Conservation (phyloP, 1,140 invertebrate genomes). For the Tetranychus urticae region DNA sequence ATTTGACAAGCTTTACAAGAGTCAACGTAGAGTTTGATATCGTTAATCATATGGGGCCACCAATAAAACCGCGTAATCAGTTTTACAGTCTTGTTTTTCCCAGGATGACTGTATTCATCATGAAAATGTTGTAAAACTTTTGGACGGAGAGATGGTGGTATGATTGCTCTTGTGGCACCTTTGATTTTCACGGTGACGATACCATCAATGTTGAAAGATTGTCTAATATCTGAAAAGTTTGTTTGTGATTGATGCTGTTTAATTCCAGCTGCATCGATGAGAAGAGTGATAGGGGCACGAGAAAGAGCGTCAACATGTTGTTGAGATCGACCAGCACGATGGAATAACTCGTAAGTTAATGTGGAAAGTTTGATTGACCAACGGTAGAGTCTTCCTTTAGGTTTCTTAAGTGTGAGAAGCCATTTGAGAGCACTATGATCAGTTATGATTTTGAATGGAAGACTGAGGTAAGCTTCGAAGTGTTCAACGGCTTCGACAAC, state of each 20-base stretch:
- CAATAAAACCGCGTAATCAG: not conserved
- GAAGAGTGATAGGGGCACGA: not conserved
- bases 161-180: slow-evolving; percentile 14
- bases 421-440: not conserved
- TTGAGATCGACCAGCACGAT: slow-evolving; percentile 1
- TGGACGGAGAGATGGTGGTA: not conserved
- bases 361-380: slow-evolving; percentile 12
- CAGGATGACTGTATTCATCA: not conserved
- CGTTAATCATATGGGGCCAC: not conserved
- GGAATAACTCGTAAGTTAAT: slow-evolving; percentile 8
- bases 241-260: not conserved
- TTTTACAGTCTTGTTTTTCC: not conserved
- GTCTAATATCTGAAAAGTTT: not conserved
- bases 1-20: not conserved
- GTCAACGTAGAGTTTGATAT: not conserved
- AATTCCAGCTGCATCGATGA: not conserved
- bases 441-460: not conserved
- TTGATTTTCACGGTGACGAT: not conserved
- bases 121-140: not conserved
- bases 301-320: slow-evolving; percentile 1
- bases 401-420: not conserved
- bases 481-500: not conserved
- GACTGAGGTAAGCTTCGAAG: not conserved
- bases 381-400: slow-evolving; percentile 3
- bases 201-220: not conserved